Percentiles rank a stretch among this genome's conserved stretches.
Conservation (phyloP, 2,113 vertebrate genomes). For the Sylvia atricapilla region DNA sequence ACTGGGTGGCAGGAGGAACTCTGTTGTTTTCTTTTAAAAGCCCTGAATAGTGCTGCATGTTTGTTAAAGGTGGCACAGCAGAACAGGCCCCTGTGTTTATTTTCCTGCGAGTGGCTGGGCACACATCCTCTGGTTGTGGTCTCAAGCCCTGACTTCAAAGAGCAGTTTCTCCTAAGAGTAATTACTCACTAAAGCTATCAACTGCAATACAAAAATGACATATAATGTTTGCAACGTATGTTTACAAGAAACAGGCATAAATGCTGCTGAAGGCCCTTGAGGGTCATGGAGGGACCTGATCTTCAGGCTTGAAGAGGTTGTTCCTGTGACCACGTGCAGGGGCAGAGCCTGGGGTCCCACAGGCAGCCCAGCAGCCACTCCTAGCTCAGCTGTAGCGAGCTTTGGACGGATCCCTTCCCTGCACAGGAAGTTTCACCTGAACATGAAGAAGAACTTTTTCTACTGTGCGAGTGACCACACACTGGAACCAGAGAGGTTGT, state of each 20-base stretch:
- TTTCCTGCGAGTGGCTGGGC: constrained; percentile 11
- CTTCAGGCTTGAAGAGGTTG: neutral
- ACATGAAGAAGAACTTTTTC: neutral
- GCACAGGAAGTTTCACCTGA: neutral
- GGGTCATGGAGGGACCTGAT: constrained; percentile 4
- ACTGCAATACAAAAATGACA: constrained; percentile 41
- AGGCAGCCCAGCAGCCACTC: neutral
- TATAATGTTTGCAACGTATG: neutral
- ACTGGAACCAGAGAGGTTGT: neutral
- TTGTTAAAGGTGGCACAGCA: constrained; percentile 60
- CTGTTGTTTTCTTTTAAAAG: constrained; percentile 62
- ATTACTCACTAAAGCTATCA: constrained; percentile 63
- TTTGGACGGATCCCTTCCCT: neutral
- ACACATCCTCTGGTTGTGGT: constrained; percentile 17
- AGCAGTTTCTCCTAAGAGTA: constrained; percentile 30
- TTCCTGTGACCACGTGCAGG: neutral
- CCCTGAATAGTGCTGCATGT: constrained; percentile 42
- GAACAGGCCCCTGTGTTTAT: constrained; percentile 31
- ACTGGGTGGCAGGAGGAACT: constrained; percentile 75
- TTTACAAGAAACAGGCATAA: constrained; percentile 53
- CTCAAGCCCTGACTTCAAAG: constrained; percentile 43
- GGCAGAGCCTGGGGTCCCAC: neutral
- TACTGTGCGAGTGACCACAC: accelerated
- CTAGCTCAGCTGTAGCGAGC: neutral
- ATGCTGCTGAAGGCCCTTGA: neutral